Evolutionary conservation across 1,140 invertebrate genomes (phyloP).

Genomic region (Pomacea maculata): DNA sequence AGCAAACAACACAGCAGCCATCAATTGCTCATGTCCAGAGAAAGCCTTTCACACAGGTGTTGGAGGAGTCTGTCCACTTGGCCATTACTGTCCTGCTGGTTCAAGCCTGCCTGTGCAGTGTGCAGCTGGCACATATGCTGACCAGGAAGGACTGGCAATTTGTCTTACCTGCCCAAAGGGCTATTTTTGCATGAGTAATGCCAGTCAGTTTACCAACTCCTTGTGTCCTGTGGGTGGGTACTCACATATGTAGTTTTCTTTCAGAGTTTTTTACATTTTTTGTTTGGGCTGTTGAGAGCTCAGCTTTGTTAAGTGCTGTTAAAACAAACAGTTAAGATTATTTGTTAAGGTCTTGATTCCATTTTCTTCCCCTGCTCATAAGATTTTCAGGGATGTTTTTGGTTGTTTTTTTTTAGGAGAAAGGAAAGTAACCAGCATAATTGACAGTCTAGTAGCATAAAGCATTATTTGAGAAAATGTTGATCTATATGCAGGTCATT

Average conservation of each 20-base stretch:
- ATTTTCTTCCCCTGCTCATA: no score
- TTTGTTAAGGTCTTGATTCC: no score
- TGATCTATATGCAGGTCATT: constrained; percentile 47
- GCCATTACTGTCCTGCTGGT: constrained; percentile 57
- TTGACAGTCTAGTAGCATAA: no score
- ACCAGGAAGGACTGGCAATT: constrained; percentile 41
- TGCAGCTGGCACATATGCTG: constrained; percentile 52
- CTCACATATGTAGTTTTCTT: background rate
- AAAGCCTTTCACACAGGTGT: constrained; percentile 49
- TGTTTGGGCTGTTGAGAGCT: no score
- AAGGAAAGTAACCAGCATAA: no score
- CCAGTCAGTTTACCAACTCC: constrained; percentile 39
- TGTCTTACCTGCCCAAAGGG: constrained; percentile 54
- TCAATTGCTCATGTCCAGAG: constrained; percentile 48
- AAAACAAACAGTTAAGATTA: no score
- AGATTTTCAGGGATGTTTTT: no score
- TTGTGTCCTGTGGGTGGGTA: constrained; percentile 51
- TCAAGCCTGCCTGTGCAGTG: constrained; percentile 44
- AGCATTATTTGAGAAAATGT: no score
- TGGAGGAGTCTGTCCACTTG: constrained; percentile 57
- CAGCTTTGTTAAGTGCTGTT: no score
- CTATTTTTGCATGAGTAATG: constrained; percentile 52
- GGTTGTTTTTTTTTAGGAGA: no score
- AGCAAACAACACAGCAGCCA: constrained; percentile 39
- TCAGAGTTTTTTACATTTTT: background rate